Conservation (phyloP, 2,888 invertebrate species). For the Tholera decimalis region DNA sequence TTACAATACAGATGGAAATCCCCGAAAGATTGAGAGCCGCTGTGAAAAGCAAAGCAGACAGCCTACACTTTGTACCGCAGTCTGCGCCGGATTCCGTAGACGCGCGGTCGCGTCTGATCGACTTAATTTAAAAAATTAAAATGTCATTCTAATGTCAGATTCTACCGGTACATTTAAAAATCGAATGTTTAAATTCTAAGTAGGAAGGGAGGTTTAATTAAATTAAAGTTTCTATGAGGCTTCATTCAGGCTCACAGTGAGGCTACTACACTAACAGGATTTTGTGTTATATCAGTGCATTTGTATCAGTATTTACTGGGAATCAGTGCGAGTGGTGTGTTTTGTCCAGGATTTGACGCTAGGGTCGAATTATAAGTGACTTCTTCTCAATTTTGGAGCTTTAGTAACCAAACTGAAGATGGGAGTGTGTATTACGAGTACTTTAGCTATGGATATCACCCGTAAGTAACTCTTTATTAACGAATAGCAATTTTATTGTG, state of each 20-base stretch:
- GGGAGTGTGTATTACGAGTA: constrained; percentile 85
- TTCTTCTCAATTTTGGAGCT: constrained; percentile 33
- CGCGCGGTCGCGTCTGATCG: constrained; percentile 72
- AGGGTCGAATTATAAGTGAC: constrained; percentile 20
- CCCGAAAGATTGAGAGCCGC: constrained; percentile 78
- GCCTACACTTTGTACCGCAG: constrained; percentile 70
- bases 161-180: constrained; percentile 52
- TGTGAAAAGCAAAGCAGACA: constrained; percentile 74
- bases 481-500: constrained; percentile 16
- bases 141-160: constrained; percentile 48
- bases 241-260: constrained; percentile 77
- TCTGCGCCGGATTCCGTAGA: constrained; percentile 69
- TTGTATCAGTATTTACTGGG: constrained; percentile 64
- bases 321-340: constrained; percentile 64
- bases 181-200: constrained; percentile 46
- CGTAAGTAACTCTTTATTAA: constrained; percentile 77
- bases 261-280: constrained; percentile 76
- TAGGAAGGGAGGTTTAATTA: constrained; percentile 72
- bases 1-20: constrained; percentile 58
- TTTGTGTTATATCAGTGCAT: constrained; percentile 67
- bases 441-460: constrained; percentile 87
- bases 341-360: constrained; percentile 55
- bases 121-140: constrained; percentile 37
- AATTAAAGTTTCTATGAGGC: constrained; percentile 78
- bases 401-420: constrained; percentile 69